Conservation (phyloP, 1,140 invertebrate species). For the Carposina sasakii region DNA sequence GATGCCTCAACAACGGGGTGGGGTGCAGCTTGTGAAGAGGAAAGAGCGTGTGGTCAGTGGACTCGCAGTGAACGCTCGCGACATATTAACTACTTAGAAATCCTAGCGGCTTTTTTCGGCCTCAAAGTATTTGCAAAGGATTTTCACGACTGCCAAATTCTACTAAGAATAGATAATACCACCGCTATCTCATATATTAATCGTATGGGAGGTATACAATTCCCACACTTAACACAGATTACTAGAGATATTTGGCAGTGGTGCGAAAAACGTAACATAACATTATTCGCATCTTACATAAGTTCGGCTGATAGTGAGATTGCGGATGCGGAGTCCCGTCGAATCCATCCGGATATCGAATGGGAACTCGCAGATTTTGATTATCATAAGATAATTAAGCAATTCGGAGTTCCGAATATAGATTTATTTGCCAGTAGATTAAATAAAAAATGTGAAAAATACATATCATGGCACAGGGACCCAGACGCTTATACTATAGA, state of each 20-base stretch:
- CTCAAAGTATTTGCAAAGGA: slow-evolving; percentile 11
- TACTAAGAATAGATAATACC: slow-evolving; percentile 22
- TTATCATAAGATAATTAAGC: slow-evolving; percentile 17
- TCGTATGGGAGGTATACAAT: slow-evolving; percentile 8
- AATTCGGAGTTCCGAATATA: slow-evolving; percentile 24
- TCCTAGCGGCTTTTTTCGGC: slow-evolving; percentile 11
- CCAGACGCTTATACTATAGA: slow-evolving; percentile 22
- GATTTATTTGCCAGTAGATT: slow-evolving; percentile 19
- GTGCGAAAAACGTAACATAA: slow-evolving; percentile 10
- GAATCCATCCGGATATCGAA: slow-evolving; percentile 9
- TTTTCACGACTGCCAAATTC: slow-evolving; percentile 14
- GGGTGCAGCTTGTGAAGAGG: slow-evolving; percentile 5
- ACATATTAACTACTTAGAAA: slow-evolving; percentile 15
- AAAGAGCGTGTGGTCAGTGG: slow-evolving; percentile 7
- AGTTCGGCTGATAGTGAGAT: slow-evolving; percentile 6
- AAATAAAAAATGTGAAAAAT: slow-evolving; percentile 34
- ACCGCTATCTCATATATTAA: slow-evolving; percentile 13
- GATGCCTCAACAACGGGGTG: slow-evolving; percentile 14
- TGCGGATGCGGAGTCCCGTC: slow-evolving; percentile 9
- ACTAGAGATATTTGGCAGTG: slow-evolving; percentile 11
- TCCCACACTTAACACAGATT: slow-evolving; percentile 7
- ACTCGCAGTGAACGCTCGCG: background rate
- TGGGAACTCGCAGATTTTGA: slow-evolving; percentile 5
- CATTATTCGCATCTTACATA: slow-evolving; percentile 12
- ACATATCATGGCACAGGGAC: slow-evolving; percentile 25